phyloP scores from a whole-genome alignment of 2,113 vertebrate genomes.

The Thunnus thynnus region DNA sequence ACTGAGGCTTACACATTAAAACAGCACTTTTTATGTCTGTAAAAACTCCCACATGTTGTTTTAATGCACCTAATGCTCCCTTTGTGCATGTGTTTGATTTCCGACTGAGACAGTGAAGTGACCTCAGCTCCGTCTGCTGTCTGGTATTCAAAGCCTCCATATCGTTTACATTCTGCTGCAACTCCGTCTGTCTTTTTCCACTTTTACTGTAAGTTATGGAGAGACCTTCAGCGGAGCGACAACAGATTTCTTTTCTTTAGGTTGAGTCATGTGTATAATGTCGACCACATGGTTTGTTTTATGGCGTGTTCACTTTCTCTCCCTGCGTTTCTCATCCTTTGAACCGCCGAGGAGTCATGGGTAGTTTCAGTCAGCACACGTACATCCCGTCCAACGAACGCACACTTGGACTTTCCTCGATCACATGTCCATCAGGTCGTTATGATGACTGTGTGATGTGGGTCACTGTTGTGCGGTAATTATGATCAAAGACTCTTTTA shows the following conservation, averaged over 20 bases:
- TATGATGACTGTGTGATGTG: conserved; percentile 44
- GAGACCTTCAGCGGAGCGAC: not conserved
- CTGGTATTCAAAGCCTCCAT: not conserved
- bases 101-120: not conserved
- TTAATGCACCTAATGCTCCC: not conserved
- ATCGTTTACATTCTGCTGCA: accelerated
- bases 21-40: no score
- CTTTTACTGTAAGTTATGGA: conserved; percentile 38
- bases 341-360: not conserved
- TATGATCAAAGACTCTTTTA: conserved; percentile 58
- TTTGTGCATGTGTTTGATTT: not conserved
- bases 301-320: not conserved
- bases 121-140: not conserved
- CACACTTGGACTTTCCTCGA: no score
- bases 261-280: conserved; percentile 1
- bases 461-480: conserved; percentile 53
- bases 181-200: conserved; percentile 1
- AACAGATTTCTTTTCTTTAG: not conserved
- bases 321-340: not conserved
- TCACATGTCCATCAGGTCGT: not conserved
- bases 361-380: not conserved
- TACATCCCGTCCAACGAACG: not conserved
- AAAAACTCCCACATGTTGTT: not conserved
- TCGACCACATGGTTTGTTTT: not conserved
- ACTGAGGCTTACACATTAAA: not conserved